These are phyloP conservation scores for Leucozona laternaria DNA, from an alignment of 2,888 invertebrate genomes.

Conservation along the genomic window DNA sequence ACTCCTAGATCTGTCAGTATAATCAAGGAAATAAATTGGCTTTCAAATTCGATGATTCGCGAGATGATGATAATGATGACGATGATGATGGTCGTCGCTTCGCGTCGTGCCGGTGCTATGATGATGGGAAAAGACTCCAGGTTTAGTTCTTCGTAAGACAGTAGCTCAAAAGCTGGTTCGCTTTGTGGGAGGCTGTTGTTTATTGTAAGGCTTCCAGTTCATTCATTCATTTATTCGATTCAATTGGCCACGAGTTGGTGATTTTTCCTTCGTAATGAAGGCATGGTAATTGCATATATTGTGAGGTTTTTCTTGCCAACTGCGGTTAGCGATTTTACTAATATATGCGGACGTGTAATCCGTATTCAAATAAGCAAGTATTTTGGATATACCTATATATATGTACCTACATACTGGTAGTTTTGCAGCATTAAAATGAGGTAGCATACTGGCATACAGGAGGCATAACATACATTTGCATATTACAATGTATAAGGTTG, in stretches of 20 bases:
- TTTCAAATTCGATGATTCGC: slow-evolving; percentile 65
- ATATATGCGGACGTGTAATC: neutral
- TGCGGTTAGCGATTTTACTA: slow-evolving; percentile 26
- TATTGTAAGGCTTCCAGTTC: slow-evolving; percentile 8
- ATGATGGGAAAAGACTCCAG: slow-evolving; percentile 16
- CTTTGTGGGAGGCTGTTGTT: slow-evolving; percentile 69
- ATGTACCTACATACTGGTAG: no score
- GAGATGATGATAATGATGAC: slow-evolving; percentile 37
- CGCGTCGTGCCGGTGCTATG: slow-evolving; percentile 2
- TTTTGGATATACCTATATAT: slow-evolving; percentile 11
- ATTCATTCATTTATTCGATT: slow-evolving; percentile 52
- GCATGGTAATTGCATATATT: slow-evolving; percentile 61
- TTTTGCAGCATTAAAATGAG: slow-evolving; percentile 6
- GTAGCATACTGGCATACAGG: slow-evolving; percentile 12
- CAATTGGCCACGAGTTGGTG: slow-evolving; percentile 56
- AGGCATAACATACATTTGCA: slow-evolving; percentile 4
- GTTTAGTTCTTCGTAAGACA: slow-evolving; percentile 58
- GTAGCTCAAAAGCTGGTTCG: slow-evolving; percentile 47
- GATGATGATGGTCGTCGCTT: neutral
- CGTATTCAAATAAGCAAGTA: slow-evolving; percentile 20
- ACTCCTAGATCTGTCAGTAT: slow-evolving; percentile 64
- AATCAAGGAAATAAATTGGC: slow-evolving; percentile 71
- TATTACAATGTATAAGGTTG: neutral
- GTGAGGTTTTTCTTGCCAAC: slow-evolving; percentile 20
- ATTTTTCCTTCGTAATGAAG: slow-evolving; percentile 49